These are phyloP conservation scores for Cheilosia vulpina DNA, from an alignment of 2,888 invertebrate species.

Conservation along the genomic window DNA sequence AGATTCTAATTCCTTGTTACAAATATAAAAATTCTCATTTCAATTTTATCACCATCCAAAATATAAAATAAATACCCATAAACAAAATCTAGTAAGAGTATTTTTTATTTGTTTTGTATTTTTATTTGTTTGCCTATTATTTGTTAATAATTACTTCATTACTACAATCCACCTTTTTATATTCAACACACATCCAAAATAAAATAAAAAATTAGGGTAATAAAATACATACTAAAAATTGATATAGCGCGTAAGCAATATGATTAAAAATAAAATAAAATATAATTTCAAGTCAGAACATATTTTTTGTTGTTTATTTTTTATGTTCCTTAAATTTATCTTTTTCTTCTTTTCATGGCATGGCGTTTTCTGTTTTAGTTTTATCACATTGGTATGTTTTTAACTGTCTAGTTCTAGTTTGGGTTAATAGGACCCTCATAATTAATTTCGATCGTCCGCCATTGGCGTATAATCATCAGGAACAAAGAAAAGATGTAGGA, in stretches of 20 bases:
- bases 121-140: not conserved
- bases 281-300: conserved; percentile 37
- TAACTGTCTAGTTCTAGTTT: too few species aligned
- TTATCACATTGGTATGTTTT: not conserved
- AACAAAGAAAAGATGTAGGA: too few species aligned
- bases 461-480: too few species aligned
- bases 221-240: conserved; percentile 31
- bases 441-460: too few species aligned
- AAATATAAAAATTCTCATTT: not conserved
- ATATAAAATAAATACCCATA: conserved; percentile 53
- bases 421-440: too few species aligned
- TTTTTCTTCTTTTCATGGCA: not conserved
- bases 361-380: not conserved
- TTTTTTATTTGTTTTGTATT: not conserved
- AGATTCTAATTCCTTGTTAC: not conserved
- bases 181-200: conserved; percentile 69
- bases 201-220: conserved; percentile 27
- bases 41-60: conserved; percentile 4
- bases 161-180: conserved; percentile 58
- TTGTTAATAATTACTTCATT: conserved; percentile 14
- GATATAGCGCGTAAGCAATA: conserved; percentile 39
- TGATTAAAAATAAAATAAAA: conserved; percentile 23
- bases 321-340: not conserved
- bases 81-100: conserved; percentile 38
- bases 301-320: conserved; percentile 1